Evolutionary conservation across 64 coral and sea anemone species (phyloP).

Genomic region (Pachyseris speciosa): DNA sequence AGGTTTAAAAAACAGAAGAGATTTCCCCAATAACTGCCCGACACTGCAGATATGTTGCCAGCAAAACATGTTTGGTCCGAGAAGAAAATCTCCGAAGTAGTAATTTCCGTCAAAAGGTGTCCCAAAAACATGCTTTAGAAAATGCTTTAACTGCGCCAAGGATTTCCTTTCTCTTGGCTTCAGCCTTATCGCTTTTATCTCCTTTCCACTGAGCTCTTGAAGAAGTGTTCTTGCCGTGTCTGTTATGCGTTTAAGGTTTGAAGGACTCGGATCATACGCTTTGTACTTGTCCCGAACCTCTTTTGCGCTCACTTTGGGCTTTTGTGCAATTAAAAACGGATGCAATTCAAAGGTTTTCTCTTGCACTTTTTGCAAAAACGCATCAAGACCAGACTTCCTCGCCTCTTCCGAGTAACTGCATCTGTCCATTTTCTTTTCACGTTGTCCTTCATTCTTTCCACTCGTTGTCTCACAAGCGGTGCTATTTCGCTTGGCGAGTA

Average conservation of each 20-base stretch:
- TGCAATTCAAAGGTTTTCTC: slow-evolving; percentile 61
- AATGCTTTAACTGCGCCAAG: slow-evolving; percentile 60
- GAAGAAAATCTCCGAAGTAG: slow-evolving; percentile 62
- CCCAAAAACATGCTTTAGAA: slow-evolving; percentile 52
- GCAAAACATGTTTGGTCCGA: slow-evolving; percentile 74
- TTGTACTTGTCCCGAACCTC: slow-evolving; percentile 45
- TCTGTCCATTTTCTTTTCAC: not conserved
- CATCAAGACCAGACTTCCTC: slow-evolving; percentile 49
- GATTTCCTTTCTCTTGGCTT: slow-evolving; percentile 70
- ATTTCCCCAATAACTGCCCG: not conserved
- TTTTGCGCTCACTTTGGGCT: slow-evolving; percentile 16
- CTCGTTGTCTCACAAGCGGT: not conserved
- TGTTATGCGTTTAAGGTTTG: slow-evolving; percentile 33
- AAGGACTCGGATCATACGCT: slow-evolving; percentile 53
- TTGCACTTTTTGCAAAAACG: slow-evolving; percentile 73
- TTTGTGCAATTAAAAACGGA: slow-evolving; percentile 24
- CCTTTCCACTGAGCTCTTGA: slow-evolving; percentile 33
- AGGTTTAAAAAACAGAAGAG: slow-evolving; percentile 63
- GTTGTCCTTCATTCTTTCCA: not conserved
- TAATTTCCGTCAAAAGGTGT: slow-evolving; percentile 64
- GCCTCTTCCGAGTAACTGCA: slow-evolving; percentile 78
- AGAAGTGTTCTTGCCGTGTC: slow-evolving; percentile 44
- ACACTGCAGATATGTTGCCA: slow-evolving; percentile 70
- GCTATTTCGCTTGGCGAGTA: slow-evolving; percentile 36
- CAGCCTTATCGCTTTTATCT: slow-evolving; percentile 31